Evolutionary conservation across 2,797 vertebrate genomes (phyloP).

Genomic region (Smutsia gigantea): DNA sequence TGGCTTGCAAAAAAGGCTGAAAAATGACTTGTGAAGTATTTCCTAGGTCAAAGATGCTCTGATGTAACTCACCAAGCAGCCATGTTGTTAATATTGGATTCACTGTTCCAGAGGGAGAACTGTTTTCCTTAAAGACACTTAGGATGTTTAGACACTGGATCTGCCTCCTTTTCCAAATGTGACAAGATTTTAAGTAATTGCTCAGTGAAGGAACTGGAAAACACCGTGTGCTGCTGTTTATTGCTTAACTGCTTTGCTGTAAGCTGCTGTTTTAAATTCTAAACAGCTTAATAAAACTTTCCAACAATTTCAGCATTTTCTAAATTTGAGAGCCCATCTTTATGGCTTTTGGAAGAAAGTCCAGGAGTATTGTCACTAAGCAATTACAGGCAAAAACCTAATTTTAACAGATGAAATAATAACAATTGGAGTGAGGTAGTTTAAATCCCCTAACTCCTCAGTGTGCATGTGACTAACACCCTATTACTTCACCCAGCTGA

Average conservation of each 20-base stretch:
- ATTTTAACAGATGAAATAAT: slow-evolving; percentile 77
- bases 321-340: slow-evolving; percentile 78
- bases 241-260: slow-evolving; percentile 74
- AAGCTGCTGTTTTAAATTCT: slow-evolving; percentile 79
- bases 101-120: background rate
- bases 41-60: background rate
- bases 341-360: slow-evolving; percentile 75
- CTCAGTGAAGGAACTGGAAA: slow-evolving; percentile 71
- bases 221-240: slow-evolving; percentile 70
- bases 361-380: slow-evolving; percentile 72
- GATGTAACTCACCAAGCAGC: slow-evolving; percentile 2
- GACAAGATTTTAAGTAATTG: slow-evolving; percentile 69
- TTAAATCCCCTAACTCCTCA: slow-evolving; percentile 66
- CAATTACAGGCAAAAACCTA: slow-evolving; percentile 65
- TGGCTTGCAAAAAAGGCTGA: background rate
- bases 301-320: slow-evolving; percentile 82
- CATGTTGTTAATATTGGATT: background rate
- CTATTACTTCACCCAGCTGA: slow-evolving; percentile 75
- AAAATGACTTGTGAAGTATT: background rate
- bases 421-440: slow-evolving; percentile 64
- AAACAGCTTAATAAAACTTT: slow-evolving; percentile 82
- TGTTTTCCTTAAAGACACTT: slow-evolving; percentile 59
- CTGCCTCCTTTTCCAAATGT: slow-evolving; percentile 67
- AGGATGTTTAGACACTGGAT: slow-evolving; percentile 58
- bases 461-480: slow-evolving; percentile 69